These are phyloP conservation scores for Panzeria rudis DNA, from an alignment of 2,888 invertebrate genomes.

Conservation along the genomic window DNA sequence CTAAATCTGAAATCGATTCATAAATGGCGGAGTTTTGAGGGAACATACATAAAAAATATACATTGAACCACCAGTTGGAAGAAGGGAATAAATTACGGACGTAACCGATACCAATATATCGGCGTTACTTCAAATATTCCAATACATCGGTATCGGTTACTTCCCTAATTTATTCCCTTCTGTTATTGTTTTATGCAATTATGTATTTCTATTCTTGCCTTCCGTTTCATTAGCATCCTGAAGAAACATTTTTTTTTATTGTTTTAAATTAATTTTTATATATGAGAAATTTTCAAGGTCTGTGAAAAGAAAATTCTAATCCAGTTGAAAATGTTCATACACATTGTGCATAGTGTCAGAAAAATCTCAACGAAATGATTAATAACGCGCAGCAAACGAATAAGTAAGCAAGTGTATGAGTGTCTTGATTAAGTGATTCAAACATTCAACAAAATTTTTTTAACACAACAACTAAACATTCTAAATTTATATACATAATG, in stretches of 20 bases:
- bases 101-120: too few species aligned
- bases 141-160: too few species aligned
- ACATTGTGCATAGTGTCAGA: neutral
- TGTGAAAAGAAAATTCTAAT: constrained; percentile 32
- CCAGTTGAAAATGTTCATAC: constrained; percentile 34
- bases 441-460: neutral
- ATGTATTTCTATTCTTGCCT: too few species aligned
- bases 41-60: too few species aligned
- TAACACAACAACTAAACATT: neutral
- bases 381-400: neutral
- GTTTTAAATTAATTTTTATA: constrained; percentile 8
- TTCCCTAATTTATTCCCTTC: too few species aligned
- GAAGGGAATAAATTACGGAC: too few species aligned
- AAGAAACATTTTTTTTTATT: neutral
- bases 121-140: too few species aligned
- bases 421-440: neutral
- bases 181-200: too few species aligned
- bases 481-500: neutral
- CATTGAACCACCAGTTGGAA: too few species aligned
- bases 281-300: constrained; percentile 52
- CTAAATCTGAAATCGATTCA: too few species aligned
- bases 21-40: too few species aligned
- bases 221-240: constrained; percentile 10
- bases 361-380: constrained; percentile 11
- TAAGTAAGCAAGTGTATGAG: neutral